Evolutionary conservation across 1,140 invertebrate genomes (phyloP).

Genomic region (Megathymus violae): DNA sequence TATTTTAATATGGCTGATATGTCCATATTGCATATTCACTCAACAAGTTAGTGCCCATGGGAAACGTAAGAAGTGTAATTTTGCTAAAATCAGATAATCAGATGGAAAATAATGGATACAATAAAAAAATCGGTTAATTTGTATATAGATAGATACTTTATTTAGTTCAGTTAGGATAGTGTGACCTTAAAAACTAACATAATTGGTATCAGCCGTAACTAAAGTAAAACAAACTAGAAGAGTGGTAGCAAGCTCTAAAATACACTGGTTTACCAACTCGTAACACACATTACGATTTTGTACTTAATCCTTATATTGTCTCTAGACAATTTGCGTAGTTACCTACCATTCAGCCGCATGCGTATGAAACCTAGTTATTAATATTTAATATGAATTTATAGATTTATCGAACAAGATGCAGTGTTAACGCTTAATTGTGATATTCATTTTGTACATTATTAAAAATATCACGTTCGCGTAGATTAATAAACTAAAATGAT

Average conservation of each 20-base stretch:
- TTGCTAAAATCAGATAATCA: too few species aligned
- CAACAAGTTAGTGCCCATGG: too few species aligned
- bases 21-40: too few species aligned
- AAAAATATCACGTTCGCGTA: neutral
- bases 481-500: too few species aligned
- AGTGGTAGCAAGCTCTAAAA: conserved; percentile 57
- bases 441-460: neutral
- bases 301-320: conserved; percentile 54
- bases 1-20: too few species aligned
- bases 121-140: conserved; percentile 33
- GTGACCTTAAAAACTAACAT: conserved; percentile 71
- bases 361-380: conserved; percentile 11
- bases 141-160: conserved; percentile 47
- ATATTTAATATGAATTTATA: neutral
- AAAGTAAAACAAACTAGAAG: conserved; percentile 42
- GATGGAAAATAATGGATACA: too few species aligned
- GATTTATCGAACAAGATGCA: conserved; percentile 14
- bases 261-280: conserved; percentile 61
- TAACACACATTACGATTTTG: conserved; percentile 61
- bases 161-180: conserved; percentile 65
- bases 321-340: conserved; percentile 23
- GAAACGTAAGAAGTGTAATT: too few species aligned
- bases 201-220: conserved; percentile 72
- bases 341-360: conserved; percentile 33
- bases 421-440: conserved; percentile 6